Evolutionary conservation across 1,140 invertebrate species (phyloP).

Genomic region (Orchestia grillus): DNA sequence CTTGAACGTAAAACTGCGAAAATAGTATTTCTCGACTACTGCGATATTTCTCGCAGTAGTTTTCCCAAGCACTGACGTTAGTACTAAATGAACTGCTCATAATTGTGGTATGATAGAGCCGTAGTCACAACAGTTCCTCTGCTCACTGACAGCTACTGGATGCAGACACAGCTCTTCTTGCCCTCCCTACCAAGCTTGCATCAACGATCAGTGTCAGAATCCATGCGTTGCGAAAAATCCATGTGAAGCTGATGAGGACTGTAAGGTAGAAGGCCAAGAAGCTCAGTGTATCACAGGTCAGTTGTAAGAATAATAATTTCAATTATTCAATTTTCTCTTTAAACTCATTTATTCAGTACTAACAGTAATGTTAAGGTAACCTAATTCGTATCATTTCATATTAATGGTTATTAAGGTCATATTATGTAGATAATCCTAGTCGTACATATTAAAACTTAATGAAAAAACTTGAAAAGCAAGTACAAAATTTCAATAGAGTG

Average conservation of each 20-base stretch:
- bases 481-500: no score
- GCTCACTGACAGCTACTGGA: conserved; percentile 74
- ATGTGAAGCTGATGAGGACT: conserved; percentile 78
- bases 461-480: no score
- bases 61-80: background rate
- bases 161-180: conserved; percentile 81
- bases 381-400: no score
- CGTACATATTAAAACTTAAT: no score
- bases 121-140: background rate
- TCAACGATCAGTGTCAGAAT: conserved; percentile 82
- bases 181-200: conserved; percentile 81
- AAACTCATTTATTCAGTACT: background rate
- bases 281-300: conserved; percentile 84
- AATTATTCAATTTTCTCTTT: background rate
- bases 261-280: conserved; percentile 82
- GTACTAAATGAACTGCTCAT: background rate
- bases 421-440: no score
- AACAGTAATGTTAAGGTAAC: no score
- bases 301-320: conserved; percentile 11
- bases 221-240: conserved; percentile 72
- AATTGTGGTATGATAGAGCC: background rate
- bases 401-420: no score
- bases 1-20: background rate
- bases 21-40: no score
- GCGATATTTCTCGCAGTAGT: background rate